Evolutionary conservation across 2,888 invertebrate genomes (phyloP), one percentile per base, ranked within the genome.

Genomic region (Trileptium ribeirensis): DNA sequence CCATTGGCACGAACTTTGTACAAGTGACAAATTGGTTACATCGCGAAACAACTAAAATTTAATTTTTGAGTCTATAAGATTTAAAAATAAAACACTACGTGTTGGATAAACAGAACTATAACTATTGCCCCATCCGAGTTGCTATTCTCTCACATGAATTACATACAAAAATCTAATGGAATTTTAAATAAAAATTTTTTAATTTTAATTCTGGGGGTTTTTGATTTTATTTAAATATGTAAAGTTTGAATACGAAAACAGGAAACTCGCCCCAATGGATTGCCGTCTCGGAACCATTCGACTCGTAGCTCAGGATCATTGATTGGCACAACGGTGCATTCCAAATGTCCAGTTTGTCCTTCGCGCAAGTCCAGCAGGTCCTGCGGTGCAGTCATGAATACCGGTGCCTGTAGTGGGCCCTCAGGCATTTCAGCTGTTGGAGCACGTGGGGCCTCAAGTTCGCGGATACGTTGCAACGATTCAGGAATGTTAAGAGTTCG

Each of bases 221-320:
- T n/a, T n/a, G n/a, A n/a, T n/a, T n/a, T n/a, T n/a, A n/a, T n/a
- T n/a, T n/a, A n/a, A n/a, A n/a, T n/a, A n/a, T n/a, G n/a, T n/a
- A n/a, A n/a, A n/a, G n/a, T n/a, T n/a, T n/a, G n/a, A n/a, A n/a
- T n/a, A n/a, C n/a, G n/a, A n/a, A n/a, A n/a, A n/a, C n/a, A n/a
- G n/a, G n/a, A n/a, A 15, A 51, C 51, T 51, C 24, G 24, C 51
- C 8, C 8, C 51, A 51, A 51, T 24, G 51, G 51, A 15, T 51
- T 51, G 24, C 24, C 51, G 51, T 51, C 24, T 15, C 24, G 51
- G 24, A 15, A 70, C 98, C 97, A 98, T 90, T 97, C 97, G 3
- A 98, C 95, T 85, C 93, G 93, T 96, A 98, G 96, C 0, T 95
- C 95, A 1, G 97, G 95, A 89, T 98, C 98, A 87, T 97, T 96